Evolutionary conservation across 64 coral and sea anemone genomes (phyloP), one percentile per base, ranked within the genome.

Genomic region (Stichodactyla mertensii): DNA sequence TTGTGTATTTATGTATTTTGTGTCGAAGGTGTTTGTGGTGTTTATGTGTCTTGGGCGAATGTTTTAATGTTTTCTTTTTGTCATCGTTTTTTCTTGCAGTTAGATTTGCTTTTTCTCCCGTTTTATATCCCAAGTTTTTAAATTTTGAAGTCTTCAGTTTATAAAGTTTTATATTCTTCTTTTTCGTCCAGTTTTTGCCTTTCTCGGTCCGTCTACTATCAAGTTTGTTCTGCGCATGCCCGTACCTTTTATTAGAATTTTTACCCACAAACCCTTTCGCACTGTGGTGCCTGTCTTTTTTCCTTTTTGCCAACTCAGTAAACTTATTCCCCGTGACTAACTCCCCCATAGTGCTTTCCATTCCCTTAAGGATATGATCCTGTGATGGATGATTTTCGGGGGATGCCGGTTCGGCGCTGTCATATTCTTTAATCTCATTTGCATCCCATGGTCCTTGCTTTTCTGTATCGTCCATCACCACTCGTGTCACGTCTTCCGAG

Each of bases 401-500:
- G 52, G 86, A 1, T 80, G 57, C 51, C 13, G 54, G 78, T 45
- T 77, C 45, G 52, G 54, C 58, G 15, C 15, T 91, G 12, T 77
- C 15, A 20, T 55, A 64, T 64, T 88, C 71, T 45, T 84, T 54
- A 57, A 74, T 77, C 51, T 31, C 19, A 71, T 64, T 14, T 52
- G 67, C 19, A 61, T 36, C 26, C 10, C 52, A 56, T 4, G 57
- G 57, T 45, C 80, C 57, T 18, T 83, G 87, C 87, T 86, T 83
- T 52, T 55, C 91, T 8, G 86, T 87, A n/a, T 89, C 88, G 82
- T 93, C 91, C 91, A 97, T 67, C 36, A 97, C 82, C 28, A 97
- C 57, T 85, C 91, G 89, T 0, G 87, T 82, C 4, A 89, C 91
- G 80, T 97, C 94, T 88, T 97, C 94, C 20, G 85, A 89, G 88